Evolutionary conservation across 2,113 vertebrate species (phyloP).

Genomic region (Proteles cristata): DNA sequence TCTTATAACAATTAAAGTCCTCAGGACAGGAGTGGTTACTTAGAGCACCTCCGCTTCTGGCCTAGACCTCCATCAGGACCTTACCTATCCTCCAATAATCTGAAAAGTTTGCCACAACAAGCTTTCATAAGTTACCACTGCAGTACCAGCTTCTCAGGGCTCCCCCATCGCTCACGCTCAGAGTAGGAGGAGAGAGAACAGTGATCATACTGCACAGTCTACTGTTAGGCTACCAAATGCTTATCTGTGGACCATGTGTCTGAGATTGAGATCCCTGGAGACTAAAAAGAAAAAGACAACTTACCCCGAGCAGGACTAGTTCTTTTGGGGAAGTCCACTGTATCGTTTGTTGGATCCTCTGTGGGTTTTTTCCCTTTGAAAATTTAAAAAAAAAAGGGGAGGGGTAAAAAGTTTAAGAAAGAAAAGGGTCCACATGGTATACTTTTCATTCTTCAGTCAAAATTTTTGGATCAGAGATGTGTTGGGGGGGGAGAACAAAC

Average conservation of each 20-base stretch:
- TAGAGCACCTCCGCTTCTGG: background rate
- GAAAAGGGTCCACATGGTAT: background rate
- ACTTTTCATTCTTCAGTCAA: background rate
- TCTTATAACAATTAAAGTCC: background rate
- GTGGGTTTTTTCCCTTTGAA: slow-evolving; percentile 90
- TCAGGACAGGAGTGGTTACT: background rate
- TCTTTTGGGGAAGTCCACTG: slow-evolving; percentile 96
- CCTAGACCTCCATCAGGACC: background rate
- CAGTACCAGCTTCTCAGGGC: background rate
- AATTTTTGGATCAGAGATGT: slow-evolving; percentile 65
- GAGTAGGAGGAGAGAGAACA: background rate
- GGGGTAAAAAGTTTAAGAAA: background rate
- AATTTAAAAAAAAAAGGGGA: background rate
- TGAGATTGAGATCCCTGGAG: background rate
- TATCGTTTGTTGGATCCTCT: slow-evolving; percentile 89
- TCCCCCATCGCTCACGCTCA: background rate
- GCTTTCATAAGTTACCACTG: background rate
- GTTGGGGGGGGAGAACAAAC: slow-evolving; percentile 49
- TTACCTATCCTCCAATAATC: background rate
- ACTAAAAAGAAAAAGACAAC: background rate
- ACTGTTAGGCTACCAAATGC: background rate
- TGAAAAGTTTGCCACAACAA: background rate
- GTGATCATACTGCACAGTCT: background rate
- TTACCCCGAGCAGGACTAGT: slow-evolving; percentile 94
- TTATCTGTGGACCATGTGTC: background rate